Conservation (phyloP, 2,888 invertebrate species). For the Lymantria monacha region DNA sequence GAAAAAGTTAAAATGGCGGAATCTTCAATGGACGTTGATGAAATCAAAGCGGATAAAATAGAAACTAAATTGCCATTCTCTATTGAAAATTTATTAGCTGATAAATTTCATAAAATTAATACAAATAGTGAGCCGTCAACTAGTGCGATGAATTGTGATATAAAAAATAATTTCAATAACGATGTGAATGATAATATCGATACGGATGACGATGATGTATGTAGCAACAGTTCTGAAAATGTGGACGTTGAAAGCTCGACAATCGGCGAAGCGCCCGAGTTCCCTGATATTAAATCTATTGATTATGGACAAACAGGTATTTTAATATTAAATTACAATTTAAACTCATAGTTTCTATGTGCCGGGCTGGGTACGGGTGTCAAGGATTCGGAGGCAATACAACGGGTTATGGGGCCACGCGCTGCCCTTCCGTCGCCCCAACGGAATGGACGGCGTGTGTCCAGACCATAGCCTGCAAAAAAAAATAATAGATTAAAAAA, state of each 20-base stretch:
- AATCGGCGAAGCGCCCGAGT: conserved; percentile 57
- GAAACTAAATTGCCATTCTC: conserved; percentile 68
- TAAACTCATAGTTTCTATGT: no score
- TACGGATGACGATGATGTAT: conserved; percentile 57
- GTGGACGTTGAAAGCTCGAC: conserved; percentile 69
- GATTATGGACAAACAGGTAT: conserved; percentile 71
- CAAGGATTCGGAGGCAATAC: no score
- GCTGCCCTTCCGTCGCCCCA: no score
- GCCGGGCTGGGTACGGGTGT: no score
- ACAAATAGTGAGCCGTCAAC: conserved; percentile 29
- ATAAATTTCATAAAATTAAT: conserved; percentile 50
- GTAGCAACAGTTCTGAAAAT: conserved; percentile 59
- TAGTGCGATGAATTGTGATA: conserved; percentile 32
- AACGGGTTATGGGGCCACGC: no score
- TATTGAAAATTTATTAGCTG: conserved; percentile 67
- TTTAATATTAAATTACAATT: not conserved
- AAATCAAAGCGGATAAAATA: conserved; percentile 48
- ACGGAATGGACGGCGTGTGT: no score
- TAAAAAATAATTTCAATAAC: conserved; percentile 28
- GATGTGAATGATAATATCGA: conserved; percentile 45
- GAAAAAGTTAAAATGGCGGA: conserved; percentile 23
- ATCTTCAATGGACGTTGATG: conserved; percentile 49
- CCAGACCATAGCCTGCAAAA: no score
- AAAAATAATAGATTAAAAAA: no score
- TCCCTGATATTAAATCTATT: conserved; percentile 45